These are phyloP conservation scores for Dolichoris vasculosae DNA, from an alignment of 1,140 invertebrate genomes.

Conservation along the genomic window DNA sequence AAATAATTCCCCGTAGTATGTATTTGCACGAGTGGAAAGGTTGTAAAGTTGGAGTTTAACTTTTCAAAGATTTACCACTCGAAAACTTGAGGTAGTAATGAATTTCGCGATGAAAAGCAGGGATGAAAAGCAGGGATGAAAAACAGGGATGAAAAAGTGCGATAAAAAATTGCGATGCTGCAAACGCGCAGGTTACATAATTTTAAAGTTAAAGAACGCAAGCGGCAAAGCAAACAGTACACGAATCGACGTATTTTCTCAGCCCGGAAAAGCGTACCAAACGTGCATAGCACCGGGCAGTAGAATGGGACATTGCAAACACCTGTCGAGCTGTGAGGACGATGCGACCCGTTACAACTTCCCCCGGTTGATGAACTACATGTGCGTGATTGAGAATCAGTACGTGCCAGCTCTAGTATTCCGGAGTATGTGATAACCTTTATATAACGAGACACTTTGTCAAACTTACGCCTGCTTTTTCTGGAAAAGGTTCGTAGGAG, in stretches of 20 bases:
- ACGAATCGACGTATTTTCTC: not conserved
- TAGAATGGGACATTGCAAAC: slow-evolving; percentile 78
- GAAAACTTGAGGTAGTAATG: too few species aligned
- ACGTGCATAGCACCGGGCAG: slow-evolving; percentile 78
- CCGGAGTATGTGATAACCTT: not conserved
- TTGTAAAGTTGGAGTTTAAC: too few species aligned
- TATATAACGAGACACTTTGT: not conserved
- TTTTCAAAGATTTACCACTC: too few species aligned
- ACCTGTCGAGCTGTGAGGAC: slow-evolving; percentile 78
- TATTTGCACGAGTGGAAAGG: too few species aligned
- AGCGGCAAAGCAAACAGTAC: too few species aligned
- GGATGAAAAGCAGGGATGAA: too few species aligned
- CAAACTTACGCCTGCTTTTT: not conserved
- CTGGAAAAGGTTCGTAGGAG: slow-evolving; percentile 75
- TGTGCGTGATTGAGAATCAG: slow-evolving; percentile 80
- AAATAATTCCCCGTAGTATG: too few species aligned
- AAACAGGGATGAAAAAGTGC: too few species aligned
- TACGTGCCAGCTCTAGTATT: slow-evolving; percentile 67
- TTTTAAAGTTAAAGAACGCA: too few species aligned
- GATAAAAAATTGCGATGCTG: too few species aligned
- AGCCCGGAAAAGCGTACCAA: slow-evolving; percentile 74
- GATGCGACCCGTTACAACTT: slow-evolving; percentile 77
- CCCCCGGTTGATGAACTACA: slow-evolving; percentile 77
- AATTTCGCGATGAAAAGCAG: too few species aligned
- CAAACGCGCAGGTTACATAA: too few species aligned